phyloP scores from a whole-genome alignment of 2,888 invertebrate genomes.

The Villa cingulata region DNA sequence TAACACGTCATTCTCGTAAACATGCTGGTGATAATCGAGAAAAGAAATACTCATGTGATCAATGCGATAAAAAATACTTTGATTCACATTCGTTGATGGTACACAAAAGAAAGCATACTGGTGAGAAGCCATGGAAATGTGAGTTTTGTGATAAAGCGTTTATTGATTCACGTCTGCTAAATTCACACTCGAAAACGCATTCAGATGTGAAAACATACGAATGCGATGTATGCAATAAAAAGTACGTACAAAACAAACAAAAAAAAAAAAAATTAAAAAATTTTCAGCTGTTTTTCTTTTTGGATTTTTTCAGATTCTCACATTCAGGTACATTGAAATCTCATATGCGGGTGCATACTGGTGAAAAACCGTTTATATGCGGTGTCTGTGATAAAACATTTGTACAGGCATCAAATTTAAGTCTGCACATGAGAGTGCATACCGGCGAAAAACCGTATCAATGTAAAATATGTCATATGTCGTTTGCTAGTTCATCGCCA shows the following conservation, averaged over 20 bases:
- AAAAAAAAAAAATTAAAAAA: neutral
- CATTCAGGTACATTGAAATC: constrained; percentile 46
- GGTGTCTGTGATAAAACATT: constrained; percentile 44
- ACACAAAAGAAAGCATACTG: constrained; percentile 35
- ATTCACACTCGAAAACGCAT: constrained; percentile 43
- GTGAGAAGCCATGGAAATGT: constrained; percentile 35
- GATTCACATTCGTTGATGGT: constrained; percentile 27
- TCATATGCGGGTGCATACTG: constrained; percentile 48
- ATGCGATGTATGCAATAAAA: constrained; percentile 43
- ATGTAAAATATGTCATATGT: constrained; percentile 28
- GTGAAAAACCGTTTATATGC: constrained; percentile 46
- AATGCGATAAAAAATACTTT: constrained; percentile 41
- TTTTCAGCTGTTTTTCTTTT: neutral
- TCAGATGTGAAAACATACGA: constrained; percentile 40
- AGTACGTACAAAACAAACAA: constrained; percentile 33
- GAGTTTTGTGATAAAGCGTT: constrained; percentile 36
- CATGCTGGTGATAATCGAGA: constrained; percentile 40
- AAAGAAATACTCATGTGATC: constrained; percentile 38
- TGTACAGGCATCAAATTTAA: constrained; percentile 37
- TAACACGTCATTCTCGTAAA: constrained; percentile 39
- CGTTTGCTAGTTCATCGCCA: constrained; percentile 33
- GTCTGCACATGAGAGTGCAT: constrained; percentile 30
- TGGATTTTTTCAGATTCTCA: constrained; percentile 36
- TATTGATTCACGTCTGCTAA: constrained; percentile 35
- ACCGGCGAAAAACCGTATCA: constrained; percentile 22